Evolutionary conservation across 2,113 vertebrate genomes (phyloP).

Genomic region (Eurypyga helias): DNA sequence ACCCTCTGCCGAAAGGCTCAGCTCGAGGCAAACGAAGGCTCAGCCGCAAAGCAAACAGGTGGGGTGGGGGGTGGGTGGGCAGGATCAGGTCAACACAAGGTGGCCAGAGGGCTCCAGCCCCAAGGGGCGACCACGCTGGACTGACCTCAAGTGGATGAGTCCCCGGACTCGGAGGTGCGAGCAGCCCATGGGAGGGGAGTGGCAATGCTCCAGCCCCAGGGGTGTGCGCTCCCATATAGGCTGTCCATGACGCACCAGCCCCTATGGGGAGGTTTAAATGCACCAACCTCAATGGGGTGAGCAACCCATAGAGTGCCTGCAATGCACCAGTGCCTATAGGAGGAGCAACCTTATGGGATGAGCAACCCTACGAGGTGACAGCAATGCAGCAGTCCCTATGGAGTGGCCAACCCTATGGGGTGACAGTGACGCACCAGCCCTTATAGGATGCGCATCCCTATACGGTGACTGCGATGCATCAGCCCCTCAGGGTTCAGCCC

Average conservation of each 20-base stretch:
- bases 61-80: too few species aligned
- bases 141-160: neutral
- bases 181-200: neutral
- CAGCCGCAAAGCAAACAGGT: neutral
- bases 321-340: neutral
- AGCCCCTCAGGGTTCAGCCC: neutral
- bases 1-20: neutral
- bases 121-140: too few species aligned
- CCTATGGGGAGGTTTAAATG: fast-evolving
- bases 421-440: neutral
- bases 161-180: neutral
- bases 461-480: neutral
- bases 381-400: fast-evolving
- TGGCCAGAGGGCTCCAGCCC: neutral
- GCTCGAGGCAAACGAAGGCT: neutral
- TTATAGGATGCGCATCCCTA: neutral
- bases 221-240: fast-evolving
- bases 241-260: fast-evolving
- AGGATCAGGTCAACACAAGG: neutral
- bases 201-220: fast-evolving
- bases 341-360: neutral
- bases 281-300: fast-evolving
- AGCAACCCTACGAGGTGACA: neutral
- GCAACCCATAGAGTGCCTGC: neutral
- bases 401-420: neutral